These are phyloP conservation scores for Eupsilia transversa DNA, from an alignment of 2,888 invertebrate species.

Conservation along the genomic window DNA sequence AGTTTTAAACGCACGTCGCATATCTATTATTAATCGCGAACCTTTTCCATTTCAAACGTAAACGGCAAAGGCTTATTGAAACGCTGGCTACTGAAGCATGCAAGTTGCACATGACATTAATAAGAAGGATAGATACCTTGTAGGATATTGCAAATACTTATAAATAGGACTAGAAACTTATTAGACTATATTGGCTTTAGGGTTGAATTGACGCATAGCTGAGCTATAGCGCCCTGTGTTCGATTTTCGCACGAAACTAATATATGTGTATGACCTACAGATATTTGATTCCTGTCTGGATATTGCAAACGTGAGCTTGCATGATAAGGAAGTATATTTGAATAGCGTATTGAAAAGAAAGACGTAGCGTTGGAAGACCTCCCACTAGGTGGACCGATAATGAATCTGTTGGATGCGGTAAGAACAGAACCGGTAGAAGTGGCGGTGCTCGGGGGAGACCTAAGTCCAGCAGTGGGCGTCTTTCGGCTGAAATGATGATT, in stretches of 20 bases:
- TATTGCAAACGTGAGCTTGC: conserved; percentile 18
- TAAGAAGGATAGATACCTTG: background rate
- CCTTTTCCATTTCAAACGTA: background rate
- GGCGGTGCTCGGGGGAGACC: no score
- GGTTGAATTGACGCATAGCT: background rate
- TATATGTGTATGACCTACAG: background rate
- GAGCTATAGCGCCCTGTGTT: background rate
- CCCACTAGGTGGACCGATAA: background rate
- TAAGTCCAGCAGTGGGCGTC: no score
- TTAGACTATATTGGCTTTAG: background rate
- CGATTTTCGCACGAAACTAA: background rate
- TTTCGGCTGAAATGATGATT: background rate
- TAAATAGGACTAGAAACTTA: no score
- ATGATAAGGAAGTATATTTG: background rate
- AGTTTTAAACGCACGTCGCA: background rate
- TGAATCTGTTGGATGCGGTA: background rate
- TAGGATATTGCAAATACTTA: background rate
- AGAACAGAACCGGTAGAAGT: background rate
- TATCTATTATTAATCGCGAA: background rate
- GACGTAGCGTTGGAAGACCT: background rate
- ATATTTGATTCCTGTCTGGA: conserved; percentile 5
- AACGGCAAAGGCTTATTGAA: conserved; percentile 22
- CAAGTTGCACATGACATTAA: background rate
- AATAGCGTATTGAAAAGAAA: background rate
- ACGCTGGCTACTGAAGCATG: conserved; percentile 12